Evolutionary conservation across 2,797 vertebrate species (phyloP).

Genomic region (Buphagus erythrorhynchus): DNA sequence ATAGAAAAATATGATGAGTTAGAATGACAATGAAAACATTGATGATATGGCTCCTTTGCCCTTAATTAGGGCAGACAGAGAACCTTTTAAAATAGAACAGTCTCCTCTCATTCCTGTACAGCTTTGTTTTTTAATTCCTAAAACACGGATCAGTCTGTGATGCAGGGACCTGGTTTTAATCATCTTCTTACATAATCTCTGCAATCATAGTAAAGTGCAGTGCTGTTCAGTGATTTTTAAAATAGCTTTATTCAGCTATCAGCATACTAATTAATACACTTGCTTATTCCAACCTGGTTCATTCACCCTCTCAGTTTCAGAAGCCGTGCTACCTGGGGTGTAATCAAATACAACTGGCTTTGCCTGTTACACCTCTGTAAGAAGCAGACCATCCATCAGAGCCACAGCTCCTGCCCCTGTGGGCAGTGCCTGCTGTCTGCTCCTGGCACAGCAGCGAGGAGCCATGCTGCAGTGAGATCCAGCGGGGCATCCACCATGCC

Average conservation of each 20-base stretch:
- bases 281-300: neutral
- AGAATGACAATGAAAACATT: neutral
- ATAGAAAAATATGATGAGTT: neutral
- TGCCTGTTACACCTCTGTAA: neutral
- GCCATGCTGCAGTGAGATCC: fast-evolving
- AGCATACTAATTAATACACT: neutral
- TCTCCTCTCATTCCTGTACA: neutral
- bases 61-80: neutral
- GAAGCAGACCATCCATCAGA: neutral
- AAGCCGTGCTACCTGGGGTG: neutral
- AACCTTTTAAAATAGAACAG: neutral
- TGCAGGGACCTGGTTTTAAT: slow-evolving; percentile 32
- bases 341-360: neutral
- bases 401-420: neutral
- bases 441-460: neutral
- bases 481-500: neutral
- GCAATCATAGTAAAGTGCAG: slow-evolving; percentile 33
- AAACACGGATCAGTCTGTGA: neutral
- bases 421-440: neutral
- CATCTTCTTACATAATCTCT: neutral
- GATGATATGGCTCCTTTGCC: neutral
- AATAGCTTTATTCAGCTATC: slow-evolving; percentile 13
- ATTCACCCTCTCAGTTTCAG: neutral
- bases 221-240: slow-evolving; percentile 26
- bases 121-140: neutral